Conservation (phyloP, 2,797 vertebrate species). For the Heliangelus exortis region DNA sequence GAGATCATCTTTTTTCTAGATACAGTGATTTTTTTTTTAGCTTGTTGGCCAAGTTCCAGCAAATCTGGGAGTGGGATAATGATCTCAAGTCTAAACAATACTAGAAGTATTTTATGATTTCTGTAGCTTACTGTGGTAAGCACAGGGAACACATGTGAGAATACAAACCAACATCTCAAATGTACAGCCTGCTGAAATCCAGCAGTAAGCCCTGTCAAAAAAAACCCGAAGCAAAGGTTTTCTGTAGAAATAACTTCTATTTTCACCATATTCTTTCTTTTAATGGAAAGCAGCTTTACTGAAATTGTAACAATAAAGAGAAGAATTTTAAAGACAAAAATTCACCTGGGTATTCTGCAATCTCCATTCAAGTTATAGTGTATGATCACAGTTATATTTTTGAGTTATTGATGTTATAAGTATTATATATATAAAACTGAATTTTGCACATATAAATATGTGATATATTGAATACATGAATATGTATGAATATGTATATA, state of each 20-base stretch:
- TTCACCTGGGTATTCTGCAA: not conserved
- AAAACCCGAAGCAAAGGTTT: not conserved
- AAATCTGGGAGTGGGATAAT: not conserved
- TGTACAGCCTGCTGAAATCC: not conserved
- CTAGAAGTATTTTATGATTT: not conserved
- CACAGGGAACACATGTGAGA: not conserved
- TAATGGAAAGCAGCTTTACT: not conserved
- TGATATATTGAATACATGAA: not conserved
- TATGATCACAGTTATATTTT: not conserved
- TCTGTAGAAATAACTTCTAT: not conserved
- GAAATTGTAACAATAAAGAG: not conserved
- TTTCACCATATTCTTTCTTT: not conserved
- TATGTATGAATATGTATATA: not conserved
- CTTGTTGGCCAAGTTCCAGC: not conserved
- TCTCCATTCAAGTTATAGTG: accelerated
- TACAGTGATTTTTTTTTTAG: not conserved
- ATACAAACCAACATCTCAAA: not conserved
- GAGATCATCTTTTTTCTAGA: not conserved
- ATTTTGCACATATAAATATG: not conserved
- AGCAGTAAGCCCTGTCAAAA: not conserved
- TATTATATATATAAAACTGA: not conserved
- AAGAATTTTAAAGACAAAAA: not conserved
- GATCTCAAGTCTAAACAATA: not conserved
- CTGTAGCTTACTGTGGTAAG: not conserved
- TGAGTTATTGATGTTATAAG: not conserved